phyloP scores from a whole-genome alignment of 2,888 invertebrate species.

The Cryptophagus acutangulus region DNA sequence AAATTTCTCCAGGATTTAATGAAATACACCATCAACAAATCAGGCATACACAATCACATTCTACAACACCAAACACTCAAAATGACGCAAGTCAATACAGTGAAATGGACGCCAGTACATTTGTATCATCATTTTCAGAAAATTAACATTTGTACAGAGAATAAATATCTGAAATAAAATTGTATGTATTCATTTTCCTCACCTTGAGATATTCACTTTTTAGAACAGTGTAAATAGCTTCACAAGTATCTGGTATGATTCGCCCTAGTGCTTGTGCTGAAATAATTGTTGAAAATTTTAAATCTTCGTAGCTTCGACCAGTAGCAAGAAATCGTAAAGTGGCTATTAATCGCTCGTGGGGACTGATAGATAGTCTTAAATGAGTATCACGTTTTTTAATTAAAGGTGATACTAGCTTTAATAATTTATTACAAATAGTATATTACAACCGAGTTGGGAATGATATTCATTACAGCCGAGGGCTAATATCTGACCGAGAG shows the following conservation, averaged over 20 bases:
- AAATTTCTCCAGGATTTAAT: too few species aligned
- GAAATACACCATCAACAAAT: too few species aligned
- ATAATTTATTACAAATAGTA: constrained; percentile 22
- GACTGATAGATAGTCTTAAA: constrained; percentile 11
- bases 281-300: constrained; percentile 12
- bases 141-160: too few species aligned
- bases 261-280: constrained; percentile 12
- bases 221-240: constrained; percentile 10
- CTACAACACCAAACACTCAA: too few species aligned
- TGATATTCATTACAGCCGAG: too few species aligned
- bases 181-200: constrained; percentile 7
- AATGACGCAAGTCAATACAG: too few species aligned
- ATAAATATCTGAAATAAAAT: too few species aligned
- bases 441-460: too few species aligned
- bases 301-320: constrained; percentile 12
- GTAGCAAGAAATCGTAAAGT: constrained; percentile 14
- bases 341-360: constrained; percentile 12
- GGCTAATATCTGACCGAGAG: too few species aligned
- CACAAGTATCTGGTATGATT: constrained; percentile 15
- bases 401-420: constrained; percentile 22
- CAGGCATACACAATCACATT: too few species aligned
- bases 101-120: too few species aligned
- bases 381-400: constrained; percentile 20
- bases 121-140: too few species aligned
- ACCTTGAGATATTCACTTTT: constrained; percentile 14